Evolutionary conservation across 2,888 invertebrate species (phyloP).

Genomic region (Isotomurus palustris): DNA sequence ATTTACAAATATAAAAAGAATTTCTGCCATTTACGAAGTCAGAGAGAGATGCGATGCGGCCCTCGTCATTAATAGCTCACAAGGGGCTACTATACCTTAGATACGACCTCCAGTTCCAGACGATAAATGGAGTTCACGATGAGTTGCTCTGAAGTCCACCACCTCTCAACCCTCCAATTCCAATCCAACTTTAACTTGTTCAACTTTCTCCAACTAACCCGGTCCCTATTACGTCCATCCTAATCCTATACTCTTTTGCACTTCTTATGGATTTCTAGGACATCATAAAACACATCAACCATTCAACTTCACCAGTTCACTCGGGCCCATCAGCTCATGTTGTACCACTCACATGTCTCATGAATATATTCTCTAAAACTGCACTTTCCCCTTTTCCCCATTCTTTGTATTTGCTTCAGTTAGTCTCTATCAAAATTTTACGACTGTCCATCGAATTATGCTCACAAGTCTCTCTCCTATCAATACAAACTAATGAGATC

Average conservation of each 20-base stretch:
- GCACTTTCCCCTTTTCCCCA: slow-evolving; percentile 1
- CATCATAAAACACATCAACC: slow-evolving; percentile 15
- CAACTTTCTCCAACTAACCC: not conserved
- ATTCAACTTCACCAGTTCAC: slow-evolving; percentile 9
- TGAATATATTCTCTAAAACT: not conserved
- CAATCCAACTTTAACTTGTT: slow-evolving; percentile 4
- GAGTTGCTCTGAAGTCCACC: slow-evolving; percentile 6
- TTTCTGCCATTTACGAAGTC: too few species aligned
- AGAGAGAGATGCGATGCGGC: not conserved
- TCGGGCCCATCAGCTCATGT: too few species aligned
- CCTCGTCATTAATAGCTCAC: slow-evolving; percentile 44
- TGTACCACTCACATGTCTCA: too few species aligned
- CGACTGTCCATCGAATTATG: too few species aligned
- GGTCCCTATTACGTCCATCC: not conserved
- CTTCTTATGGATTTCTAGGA: slow-evolving; percentile 16
- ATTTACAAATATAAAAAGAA: not conserved
- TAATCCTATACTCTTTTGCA: not conserved
- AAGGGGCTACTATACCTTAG: slow-evolving; percentile 38
- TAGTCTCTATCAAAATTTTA: too few species aligned
- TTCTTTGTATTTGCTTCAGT: too few species aligned
- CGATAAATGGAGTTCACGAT: slow-evolving; percentile 13
- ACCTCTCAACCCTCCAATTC: slow-evolving; percentile 1
- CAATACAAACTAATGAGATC: too few species aligned
- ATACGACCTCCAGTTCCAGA: slow-evolving; percentile 8
- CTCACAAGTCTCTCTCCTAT: too few species aligned